Evolutionary conservation across 2,113 vertebrate genomes (phyloP).

Genomic region (Macrotus californicus): DNA sequence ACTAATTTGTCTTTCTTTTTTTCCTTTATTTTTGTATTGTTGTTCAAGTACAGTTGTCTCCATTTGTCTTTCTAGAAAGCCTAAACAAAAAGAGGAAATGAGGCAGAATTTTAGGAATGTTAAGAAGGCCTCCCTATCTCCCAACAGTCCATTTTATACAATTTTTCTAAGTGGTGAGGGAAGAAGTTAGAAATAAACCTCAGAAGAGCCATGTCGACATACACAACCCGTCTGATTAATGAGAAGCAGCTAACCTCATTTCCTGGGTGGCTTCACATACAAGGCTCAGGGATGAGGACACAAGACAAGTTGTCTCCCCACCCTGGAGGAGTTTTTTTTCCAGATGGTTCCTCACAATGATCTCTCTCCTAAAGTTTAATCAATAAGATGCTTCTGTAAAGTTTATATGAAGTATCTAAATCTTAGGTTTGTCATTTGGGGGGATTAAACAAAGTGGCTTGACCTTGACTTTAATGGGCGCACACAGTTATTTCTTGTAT

Average conservation of each 20-base stretch:
- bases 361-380: neutral
- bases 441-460: neutral
- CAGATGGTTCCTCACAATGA: neutral
- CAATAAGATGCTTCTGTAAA: neutral
- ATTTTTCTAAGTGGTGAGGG: neutral
- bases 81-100: neutral
- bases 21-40: too few species aligned
- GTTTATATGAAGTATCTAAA: neutral
- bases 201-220: neutral
- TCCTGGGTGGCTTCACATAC: neutral
- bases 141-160: neutral
- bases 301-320: neutral
- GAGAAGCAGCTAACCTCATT: neutral
- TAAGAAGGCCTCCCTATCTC: neutral
- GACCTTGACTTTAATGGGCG: neutral
- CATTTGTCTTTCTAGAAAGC: neutral
- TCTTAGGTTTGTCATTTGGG: neutral
- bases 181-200: neutral
- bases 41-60: too few species aligned
- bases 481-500: neutral
- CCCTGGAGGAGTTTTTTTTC: neutral
- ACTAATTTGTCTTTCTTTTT: neutral
- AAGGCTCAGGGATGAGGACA: neutral
- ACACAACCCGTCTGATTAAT: neutral
- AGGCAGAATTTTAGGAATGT: neutral